Evolutionary conservation across 2,113 vertebrate species (phyloP), one percentile per base, ranked within the genome.

Genomic region (Pachypanchax playfairii): DNA sequence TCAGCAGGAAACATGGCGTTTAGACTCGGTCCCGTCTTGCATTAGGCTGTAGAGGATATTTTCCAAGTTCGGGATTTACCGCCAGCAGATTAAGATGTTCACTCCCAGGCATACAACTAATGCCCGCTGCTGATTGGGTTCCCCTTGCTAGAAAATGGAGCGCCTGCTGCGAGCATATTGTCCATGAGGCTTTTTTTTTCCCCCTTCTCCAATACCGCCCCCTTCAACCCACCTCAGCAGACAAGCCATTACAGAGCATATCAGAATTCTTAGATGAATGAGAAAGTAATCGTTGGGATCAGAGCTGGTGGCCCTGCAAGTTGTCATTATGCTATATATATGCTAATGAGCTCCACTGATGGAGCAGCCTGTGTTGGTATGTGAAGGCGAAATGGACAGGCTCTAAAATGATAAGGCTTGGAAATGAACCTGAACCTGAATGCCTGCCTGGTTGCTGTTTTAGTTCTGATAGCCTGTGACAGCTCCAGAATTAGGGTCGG

Each of bases 301-400:
- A 87, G 81, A 85, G 83, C 87, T 70, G 82, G 81, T 82, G 86
- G 86, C 82, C 86, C 83, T 65, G 83, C 79, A 75, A 83, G 76
- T 86, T 85, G 86, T 89, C 87, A 89, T 89, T 86, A 84, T 86
- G 75, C 85, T 89, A 88, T 88, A 88, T 91, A 89, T 89, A 91
- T 90, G 86, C 80, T 86, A 90, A 90, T 88, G 78, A 83, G 80
- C 56, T 52, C 69, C 65, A 65, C 78, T 83, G 79, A 88, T 84
- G 79, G 87, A 84, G 74, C 75, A 85, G 83, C 60, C 68, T 20
- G 63, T 79, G 74, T 82, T 84, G 76, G 73, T 82, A 71, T 75
- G 79, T 80, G 87, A 80, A 82, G 82, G 80, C 82, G 78, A 82
- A 87, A 80, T 58, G 78, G 87, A 86, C 89, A 73, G 79, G 71